phyloP scores from a whole-genome alignment of 2,888 invertebrate genomes.

The Omphaloscelis lunosa region DNA sequence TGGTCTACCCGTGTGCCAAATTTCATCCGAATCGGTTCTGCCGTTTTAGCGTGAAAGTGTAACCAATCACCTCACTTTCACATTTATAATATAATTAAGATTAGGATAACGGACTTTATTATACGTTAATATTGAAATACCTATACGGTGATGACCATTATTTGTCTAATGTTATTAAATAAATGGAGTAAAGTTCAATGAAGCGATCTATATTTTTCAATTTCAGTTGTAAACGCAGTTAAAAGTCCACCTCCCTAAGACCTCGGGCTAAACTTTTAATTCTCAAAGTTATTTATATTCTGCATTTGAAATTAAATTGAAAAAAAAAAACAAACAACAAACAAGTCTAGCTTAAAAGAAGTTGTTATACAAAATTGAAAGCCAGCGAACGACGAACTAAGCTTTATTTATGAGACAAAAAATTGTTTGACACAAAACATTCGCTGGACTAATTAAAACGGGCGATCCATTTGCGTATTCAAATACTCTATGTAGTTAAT shows the following conservation, averaged over 20 bases:
- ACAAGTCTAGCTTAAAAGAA: constrained; percentile 43
- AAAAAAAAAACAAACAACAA: constrained; percentile 33
- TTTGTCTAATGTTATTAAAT: too few relatives aligned
- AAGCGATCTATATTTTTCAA: constrained; percentile 8
- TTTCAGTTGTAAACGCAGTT: neutral
- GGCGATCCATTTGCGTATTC: constrained; percentile 65
- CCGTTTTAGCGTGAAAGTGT: too few relatives aligned
- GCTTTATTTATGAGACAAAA: constrained; percentile 64
- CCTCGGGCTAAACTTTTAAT: constrained; percentile 22
- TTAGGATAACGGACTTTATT: too few relatives aligned
- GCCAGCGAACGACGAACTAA: constrained; percentile 44
- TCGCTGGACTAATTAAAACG: constrained; percentile 65
- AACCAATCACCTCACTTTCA: too few relatives aligned
- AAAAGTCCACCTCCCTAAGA: neutral
- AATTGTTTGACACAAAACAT: constrained; percentile 63
- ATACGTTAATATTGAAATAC: too few relatives aligned
- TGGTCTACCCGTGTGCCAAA: too few relatives aligned
- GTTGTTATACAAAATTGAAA: constrained; percentile 54
- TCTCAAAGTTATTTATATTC: constrained; percentile 21
- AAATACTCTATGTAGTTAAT: constrained; percentile 65
- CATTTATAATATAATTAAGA: too few relatives aligned
- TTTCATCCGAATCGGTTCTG: too few relatives aligned
- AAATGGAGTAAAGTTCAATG: constrained; percentile 2
- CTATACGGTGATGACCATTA: too few relatives aligned
- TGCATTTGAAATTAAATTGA: constrained; percentile 35